Base-by-base conservation (phyloP, 2,113 vertebrate species). In the Phyllostomus discolor region DNA sequence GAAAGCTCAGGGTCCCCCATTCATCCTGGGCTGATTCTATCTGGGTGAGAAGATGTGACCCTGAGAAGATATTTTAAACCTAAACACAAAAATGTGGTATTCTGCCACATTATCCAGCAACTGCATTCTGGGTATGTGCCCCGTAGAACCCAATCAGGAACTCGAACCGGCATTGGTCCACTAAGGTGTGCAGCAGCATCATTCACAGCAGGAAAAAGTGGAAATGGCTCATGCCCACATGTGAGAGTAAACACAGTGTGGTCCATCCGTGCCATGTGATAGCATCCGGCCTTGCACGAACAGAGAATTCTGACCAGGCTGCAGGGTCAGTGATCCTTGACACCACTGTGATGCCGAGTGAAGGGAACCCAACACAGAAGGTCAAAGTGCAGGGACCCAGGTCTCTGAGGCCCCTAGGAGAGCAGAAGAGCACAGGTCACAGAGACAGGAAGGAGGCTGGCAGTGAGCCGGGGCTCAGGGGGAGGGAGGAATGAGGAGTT, bases 161-260 rank as follows among this genome's bases (percentile, higher is more conserved):
- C 46, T 69, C 46, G 1, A 10, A 26, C 19, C 7, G 52, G 20
- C 54, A 3, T 0, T 16, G 5, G 54, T 8, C 0, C 7, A 0
- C n/a, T 1, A 4, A 38, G 0, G 41, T 4, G 35, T 43, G 24
- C 0, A 1, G 54, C 24, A 5, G 17, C 38, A 6, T 19, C 20
- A 48, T 22, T 82, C 33, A 22, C 31, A 15, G 19, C 0, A 72
- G 66, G 12, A 52, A 33, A 72, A 35, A 17, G 22, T 15, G 66
- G 41, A 31, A 31, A 16, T 52, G 10, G 22, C 38, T 12, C 8
- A 5, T 5, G 26, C 16, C n/a, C 33, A 6, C 22, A 3, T 14
- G 48, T 14, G 48, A 15, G 12, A 50, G 7, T 20, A 14, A 50
- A 38, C 33, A 19, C 28, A 14, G 5, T 31, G 33, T 28, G 33